Base-by-base conservation (phyloP, 2,113 vertebrate species). In the Hystrix brachyura region DNA sequence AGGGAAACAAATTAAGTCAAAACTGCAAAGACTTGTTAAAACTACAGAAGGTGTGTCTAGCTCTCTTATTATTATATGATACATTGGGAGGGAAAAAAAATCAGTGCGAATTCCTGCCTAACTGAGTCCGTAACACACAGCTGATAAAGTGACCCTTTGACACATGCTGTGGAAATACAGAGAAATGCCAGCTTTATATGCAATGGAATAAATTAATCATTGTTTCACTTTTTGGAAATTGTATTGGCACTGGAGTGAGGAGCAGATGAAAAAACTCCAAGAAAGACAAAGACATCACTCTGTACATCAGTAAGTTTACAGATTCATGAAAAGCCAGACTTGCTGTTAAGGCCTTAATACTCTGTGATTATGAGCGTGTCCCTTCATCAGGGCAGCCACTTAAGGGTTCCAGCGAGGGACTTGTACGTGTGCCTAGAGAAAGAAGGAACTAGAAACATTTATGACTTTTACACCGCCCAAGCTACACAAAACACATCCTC, bases 1-100 rank as follows among this genome's bases (percentile, higher is more conserved):
- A 94, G 69, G 94, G 94, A 97, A 97, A 89, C 88, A 97, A 97
- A 98, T 98, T 97, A 98, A 98, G 96, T 98, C 96, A 97, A 97
- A 98, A 97, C 94, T 96, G 94, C 89, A 96, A 95, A 97, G 91
- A 96, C 94, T 97, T 97, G 93, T 97, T 95, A 98, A 98, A 98
- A 97, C 88, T 88, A 85, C 90, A 69, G n/a, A 55, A 98, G 97
- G 81, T 98, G 38, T 98, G 83, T 97, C 96, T 88, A 15, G 38
- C 23, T 96, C 62, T 86, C 95, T 88, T 74, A 98, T 90, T 95
- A 85, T 91, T 96, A 0, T 91, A 43, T 76, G 76, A 96, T 55
- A 87, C 0, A 0, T 7, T 43, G 53, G 65, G 86, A 62, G 13
- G 3, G 55, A 94, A 95, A 87, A 90, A 94, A 7, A 65, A 57